phyloP scores from a whole-genome alignment of 2,888 invertebrate species.

The Diploptera punctata region DNA sequence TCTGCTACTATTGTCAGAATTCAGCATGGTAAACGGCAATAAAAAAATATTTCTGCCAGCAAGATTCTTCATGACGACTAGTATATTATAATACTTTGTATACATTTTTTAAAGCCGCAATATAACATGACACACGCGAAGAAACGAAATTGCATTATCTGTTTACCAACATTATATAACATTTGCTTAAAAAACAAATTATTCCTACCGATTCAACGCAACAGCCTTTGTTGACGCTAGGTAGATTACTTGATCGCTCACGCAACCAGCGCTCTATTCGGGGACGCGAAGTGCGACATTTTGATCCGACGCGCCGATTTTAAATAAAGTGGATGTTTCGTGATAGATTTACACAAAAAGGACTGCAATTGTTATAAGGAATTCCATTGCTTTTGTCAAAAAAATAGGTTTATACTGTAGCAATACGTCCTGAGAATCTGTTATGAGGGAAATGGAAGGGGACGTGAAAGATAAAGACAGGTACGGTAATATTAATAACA shows the following conservation, averaged over 20 bases:
- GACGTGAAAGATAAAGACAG: no score
- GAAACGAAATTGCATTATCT: no score
- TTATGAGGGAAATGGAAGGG: no score
- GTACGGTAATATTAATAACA: no score
- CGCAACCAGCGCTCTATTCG: constrained; percentile 12
- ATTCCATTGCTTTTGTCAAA: no score
- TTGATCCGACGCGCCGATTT: not conserved
- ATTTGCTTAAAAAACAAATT: constrained; percentile 15
- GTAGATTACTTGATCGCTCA: not conserved
- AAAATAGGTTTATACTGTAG: no score
- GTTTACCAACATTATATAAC: constrained; percentile 8
- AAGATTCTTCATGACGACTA: constrained; percentile 22
- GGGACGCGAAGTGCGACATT: not conserved
- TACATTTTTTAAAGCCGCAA: not conserved
- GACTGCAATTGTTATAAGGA: no score
- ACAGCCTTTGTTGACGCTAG: constrained; percentile 35
- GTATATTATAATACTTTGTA: no score
- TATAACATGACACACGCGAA: constrained; percentile 1
- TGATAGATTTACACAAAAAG: no score
- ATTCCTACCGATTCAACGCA: constrained; percentile 2
- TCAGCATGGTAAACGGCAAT: constrained; percentile 10
- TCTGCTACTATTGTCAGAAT: not conserved
- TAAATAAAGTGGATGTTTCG: no score
- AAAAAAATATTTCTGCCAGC: constrained; percentile 30
- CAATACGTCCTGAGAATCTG: no score